Conservation (phyloP, 2,888 invertebrate genomes). For the Metellina segmentata region DNA sequence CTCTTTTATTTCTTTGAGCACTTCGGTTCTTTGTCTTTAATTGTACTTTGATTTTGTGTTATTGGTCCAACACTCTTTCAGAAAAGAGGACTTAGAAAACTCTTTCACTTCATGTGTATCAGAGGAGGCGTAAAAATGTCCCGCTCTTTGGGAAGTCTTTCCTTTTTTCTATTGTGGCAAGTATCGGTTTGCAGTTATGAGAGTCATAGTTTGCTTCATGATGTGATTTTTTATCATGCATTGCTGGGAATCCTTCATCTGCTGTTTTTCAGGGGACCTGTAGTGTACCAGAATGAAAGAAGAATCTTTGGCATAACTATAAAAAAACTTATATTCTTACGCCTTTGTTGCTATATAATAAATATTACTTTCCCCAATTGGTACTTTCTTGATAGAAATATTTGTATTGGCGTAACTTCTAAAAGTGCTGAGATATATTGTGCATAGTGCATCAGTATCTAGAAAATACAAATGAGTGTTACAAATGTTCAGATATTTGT, state of each 20-base stretch:
- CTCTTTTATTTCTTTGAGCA: conserved; percentile 37
- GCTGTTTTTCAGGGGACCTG: too few species aligned
- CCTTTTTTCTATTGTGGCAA: not conserved
- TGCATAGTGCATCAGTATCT: too few species aligned
- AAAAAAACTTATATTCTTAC: too few species aligned
- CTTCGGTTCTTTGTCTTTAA: conserved; percentile 36
- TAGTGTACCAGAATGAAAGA: too few species aligned
- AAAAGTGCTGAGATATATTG: too few species aligned
- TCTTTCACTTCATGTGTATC: not conserved
- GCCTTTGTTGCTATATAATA: too few species aligned
- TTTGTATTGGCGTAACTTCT: too few species aligned
- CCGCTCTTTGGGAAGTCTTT: conserved; percentile 6
- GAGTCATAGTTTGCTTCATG: not conserved
- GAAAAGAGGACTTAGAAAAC: conserved; percentile 9
- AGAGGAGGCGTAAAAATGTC: conserved; percentile 13
- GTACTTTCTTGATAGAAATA: too few species aligned
- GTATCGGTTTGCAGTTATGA: conserved; percentile 19
- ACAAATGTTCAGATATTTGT: too few species aligned
- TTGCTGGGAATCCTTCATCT: not conserved
- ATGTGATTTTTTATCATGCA: not conserved
- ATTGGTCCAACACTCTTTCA: conserved; percentile 22
- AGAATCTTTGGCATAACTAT: too few species aligned
- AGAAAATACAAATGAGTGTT: too few species aligned
- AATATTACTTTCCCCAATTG: too few species aligned
- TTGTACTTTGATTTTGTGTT: conserved; percentile 45